Evolutionary conservation across 2,113 vertebrate genomes (phyloP).

Genomic region (Butorides virescens): DNA sequence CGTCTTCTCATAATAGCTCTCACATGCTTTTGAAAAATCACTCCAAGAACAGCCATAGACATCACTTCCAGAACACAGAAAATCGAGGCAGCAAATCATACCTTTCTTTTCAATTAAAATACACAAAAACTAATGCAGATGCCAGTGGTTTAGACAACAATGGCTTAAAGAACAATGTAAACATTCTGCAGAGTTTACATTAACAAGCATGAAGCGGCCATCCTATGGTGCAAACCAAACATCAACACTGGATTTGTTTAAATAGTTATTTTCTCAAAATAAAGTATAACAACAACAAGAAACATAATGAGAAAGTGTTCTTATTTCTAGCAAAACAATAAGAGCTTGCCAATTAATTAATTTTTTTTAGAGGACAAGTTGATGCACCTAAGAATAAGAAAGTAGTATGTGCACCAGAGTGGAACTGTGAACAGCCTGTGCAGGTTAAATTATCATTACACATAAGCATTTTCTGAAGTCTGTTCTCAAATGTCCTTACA

Average conservation of each 20-base stretch:
- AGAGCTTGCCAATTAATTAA: too few relatives aligned
- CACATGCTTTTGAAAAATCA: not conserved
- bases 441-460: not conserved
- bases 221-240: not conserved
- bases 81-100: not conserved
- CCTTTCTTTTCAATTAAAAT: not conserved
- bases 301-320: not conserved
- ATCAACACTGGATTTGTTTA: not conserved
- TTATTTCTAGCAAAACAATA: not conserved
- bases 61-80: not conserved
- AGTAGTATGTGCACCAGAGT: fast-evolving
- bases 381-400: not conserved
- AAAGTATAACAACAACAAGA: not conserved
- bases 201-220: fast-evolving
- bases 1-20: not conserved
- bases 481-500: not conserved
- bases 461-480: not conserved
- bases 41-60: not conserved
- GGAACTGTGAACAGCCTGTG: not conserved
- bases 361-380: not conserved
- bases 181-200: not conserved
- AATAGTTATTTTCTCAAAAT: not conserved
- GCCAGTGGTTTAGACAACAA: not conserved
- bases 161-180: not conserved
- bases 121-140: not conserved